Conservation (phyloP, 2,797 vertebrate genomes). For the Sylvia borin region DNA sequence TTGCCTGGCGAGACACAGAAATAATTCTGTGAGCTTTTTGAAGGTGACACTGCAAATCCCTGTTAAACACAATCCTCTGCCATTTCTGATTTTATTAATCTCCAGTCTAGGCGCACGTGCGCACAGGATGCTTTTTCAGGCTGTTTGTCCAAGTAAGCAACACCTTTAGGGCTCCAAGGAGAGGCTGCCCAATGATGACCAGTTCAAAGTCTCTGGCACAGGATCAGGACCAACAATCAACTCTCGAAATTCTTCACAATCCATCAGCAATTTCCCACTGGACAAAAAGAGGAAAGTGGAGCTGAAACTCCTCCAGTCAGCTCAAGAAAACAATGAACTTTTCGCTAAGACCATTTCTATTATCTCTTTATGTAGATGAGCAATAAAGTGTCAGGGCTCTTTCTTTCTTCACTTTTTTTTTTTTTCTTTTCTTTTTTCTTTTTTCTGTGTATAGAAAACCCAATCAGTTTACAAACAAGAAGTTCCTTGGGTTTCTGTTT, state of each 20-base stretch:
- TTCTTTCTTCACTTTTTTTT: not conserved
- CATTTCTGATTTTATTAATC: not conserved
- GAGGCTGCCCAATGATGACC: not conserved
- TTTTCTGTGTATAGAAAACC: not conserved
- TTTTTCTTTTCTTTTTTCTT: not conserved
- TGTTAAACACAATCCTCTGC: not conserved
- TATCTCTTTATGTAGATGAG: not conserved
- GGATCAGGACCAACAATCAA: not conserved
- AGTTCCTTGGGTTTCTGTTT: slow-evolving; percentile 84
- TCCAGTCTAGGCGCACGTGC: not conserved
- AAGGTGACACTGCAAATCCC: not conserved
- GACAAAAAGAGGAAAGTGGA: not conserved
- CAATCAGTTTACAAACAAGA: slow-evolving; percentile 42
- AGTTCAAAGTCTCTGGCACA: not conserved
- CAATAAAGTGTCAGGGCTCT: not conserved
- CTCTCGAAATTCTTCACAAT: not conserved
- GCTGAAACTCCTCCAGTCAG: not conserved
- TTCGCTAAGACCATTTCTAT: not conserved
- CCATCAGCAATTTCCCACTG: not conserved
- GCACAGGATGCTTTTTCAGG: not conserved
- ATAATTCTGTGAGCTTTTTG: not conserved
- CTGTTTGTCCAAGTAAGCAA: not conserved
- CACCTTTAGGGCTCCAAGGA: not conserved
- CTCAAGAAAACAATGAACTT: not conserved
- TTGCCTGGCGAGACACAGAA: not conserved